Evolutionary conservation across 2,113 vertebrate genomes (phyloP), one percentile per base, ranked within the genome.

Genomic region (Poicephalus gulielmi): DNA sequence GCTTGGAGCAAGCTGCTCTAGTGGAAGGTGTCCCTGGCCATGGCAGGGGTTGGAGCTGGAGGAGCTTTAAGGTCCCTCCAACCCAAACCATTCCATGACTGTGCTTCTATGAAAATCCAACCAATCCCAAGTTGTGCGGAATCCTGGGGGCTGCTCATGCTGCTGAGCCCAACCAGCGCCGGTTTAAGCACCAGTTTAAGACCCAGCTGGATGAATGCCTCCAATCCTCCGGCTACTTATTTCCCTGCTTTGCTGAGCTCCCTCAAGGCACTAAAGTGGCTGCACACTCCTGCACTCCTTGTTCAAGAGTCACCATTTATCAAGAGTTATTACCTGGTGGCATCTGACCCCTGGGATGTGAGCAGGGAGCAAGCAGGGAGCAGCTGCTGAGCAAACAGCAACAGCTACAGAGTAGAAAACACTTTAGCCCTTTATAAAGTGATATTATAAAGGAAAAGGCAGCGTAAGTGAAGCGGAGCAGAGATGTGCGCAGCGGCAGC

Each of bases 401-500:
- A 70, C 50, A 73, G 52, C 33, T 49, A 63, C 30, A 30, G 33
- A 31, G 69, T 41, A 76, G 67, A 91, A 89, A 94, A 44, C 39
- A 10, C 37, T 73, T 87, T 39, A 31, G 25, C 44, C 66, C 67
- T 83, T 74, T 55, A 63, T 52, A 57, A 86, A 74, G 64, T 31
- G 16, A 10, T 35, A 52, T 52, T 74, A 33, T 25, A 69, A 27
- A 55, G 41, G 30, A 86, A 64, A 44, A 59, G 60, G 7, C 19
- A 28, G 25, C 3, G 1, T 3, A n/a, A 46, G 24, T 37, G 35
- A 12, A 73, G 33, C 1, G 1, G 31, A 75, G 55, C 25, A 16
- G 49, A 0, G 4, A 30, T 3, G n/a, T 3, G 25, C 0, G 0
- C 15, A 13, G 69, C 2, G 1, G 10, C 41, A 55, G 4, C 15